phyloP scores from a whole-genome alignment of 2,888 invertebrate species.

The Sceliomorpha sp. region DNA sequence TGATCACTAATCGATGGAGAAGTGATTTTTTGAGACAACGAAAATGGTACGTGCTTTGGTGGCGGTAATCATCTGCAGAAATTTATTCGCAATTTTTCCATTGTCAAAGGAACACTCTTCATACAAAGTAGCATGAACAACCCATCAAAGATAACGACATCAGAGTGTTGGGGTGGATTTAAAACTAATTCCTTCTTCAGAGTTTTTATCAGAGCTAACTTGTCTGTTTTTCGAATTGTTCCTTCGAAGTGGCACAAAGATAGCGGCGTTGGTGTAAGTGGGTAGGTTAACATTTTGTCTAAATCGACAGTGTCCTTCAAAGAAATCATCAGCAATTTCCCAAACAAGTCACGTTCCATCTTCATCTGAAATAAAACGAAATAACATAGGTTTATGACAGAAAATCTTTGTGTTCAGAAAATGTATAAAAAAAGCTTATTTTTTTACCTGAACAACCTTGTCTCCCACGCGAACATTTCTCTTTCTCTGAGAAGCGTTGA shows the following conservation, averaged over 20 bases:
- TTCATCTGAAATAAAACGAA: conserved; percentile 13
- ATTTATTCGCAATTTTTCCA: conserved; percentile 64
- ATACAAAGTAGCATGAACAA: conserved; percentile 52
- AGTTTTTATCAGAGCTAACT: conserved; percentile 57
- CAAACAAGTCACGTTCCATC: conserved; percentile 49
- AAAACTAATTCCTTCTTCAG: conserved; percentile 47
- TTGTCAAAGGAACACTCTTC: conserved; percentile 63
- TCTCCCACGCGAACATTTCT: conserved; percentile 13
- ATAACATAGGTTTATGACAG: neutral
- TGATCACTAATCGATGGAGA: conserved; percentile 49
- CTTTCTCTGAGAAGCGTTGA: conserved; percentile 7
- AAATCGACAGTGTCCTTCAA: conserved; percentile 51
- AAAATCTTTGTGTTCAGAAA: neutral
- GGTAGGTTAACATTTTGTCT: conserved; percentile 57
- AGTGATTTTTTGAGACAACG: conserved; percentile 12
- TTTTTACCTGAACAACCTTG: conserved; percentile 19
- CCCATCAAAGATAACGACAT: conserved; percentile 65
- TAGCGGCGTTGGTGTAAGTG: conserved; percentile 59
- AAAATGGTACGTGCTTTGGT: conserved; percentile 35
- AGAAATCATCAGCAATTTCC: conserved; percentile 38
- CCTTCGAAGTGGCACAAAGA: conserved; percentile 48
- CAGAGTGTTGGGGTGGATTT: conserved; percentile 37
- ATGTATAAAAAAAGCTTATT: too few species aligned
- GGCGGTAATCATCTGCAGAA: conserved; percentile 62
- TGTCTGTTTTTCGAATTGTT: conserved; percentile 59